Evolutionary conservation across 1,140 invertebrate genomes (phyloP).

Genomic region (Vanessa atalanta): DNA sequence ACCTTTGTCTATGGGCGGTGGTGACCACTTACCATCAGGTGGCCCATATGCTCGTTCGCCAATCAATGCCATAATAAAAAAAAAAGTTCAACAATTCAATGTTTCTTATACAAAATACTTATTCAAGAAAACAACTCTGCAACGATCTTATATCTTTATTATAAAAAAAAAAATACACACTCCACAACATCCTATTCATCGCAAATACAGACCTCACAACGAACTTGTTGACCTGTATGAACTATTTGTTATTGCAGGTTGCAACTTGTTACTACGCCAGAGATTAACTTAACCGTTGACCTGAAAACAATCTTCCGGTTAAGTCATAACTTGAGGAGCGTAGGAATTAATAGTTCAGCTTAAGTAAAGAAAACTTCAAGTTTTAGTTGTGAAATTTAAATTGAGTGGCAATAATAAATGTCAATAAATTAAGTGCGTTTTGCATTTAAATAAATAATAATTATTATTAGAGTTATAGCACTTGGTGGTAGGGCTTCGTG

Average conservation of each 20-base stretch:
- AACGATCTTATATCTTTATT: not conserved
- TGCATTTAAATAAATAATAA: too few species aligned
- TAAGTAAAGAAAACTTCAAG: not conserved
- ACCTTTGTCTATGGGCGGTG: too few species aligned
- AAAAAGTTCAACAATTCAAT: too few species aligned
- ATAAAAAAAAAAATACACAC: not conserved
- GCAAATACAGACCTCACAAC: not conserved
- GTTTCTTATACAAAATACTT: not conserved
- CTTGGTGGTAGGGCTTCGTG: too few species aligned
- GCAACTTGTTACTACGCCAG: not conserved
- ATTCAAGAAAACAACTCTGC: not conserved
- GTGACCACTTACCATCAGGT: too few species aligned
- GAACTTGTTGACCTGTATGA: not conserved
- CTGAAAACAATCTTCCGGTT: conserved; percentile 1
- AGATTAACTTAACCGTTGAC: conserved; percentile 3
- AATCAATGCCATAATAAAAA: too few species aligned
- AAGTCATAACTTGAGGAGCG: conserved; percentile 2
- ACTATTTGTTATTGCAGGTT: conserved; percentile 3
- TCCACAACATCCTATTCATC: not conserved
- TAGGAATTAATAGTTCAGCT: not conserved
- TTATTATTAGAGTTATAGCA: too few species aligned
- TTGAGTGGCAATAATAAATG: too few species aligned
- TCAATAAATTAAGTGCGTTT: too few species aligned
- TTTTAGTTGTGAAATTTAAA: too few species aligned
- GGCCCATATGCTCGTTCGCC: too few species aligned